Conservation (phyloP, 2,888 invertebrate species). For the Bellardia bayeri region DNA sequence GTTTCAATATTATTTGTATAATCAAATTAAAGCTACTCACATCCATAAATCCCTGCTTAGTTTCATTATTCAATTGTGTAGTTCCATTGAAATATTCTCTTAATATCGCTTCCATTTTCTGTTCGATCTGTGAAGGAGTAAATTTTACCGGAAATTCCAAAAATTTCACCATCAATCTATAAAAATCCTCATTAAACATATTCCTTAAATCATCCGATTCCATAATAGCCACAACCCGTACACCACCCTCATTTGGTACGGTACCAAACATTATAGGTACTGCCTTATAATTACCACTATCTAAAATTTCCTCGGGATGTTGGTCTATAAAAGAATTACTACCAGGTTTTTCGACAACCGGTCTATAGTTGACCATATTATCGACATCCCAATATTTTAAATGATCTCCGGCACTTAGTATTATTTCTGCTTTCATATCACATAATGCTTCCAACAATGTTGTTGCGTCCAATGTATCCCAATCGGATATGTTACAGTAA, state of each 20-base stretch:
- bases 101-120: background rate
- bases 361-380: slow-evolving; percentile 84
- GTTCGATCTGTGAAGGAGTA: background rate
- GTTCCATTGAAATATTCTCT: background rate
- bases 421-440: slow-evolving; percentile 80
- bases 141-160: background rate
- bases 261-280: slow-evolving; percentile 9
- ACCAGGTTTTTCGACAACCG: slow-evolving; percentile 83
- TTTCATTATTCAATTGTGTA: background rate
- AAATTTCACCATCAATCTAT: background rate
- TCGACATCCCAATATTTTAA: slow-evolving; percentile 84
- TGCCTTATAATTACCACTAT: background rate
- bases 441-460: slow-evolving; percentile 83
- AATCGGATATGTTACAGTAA: slow-evolving; percentile 79
- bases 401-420: slow-evolving; percentile 82
- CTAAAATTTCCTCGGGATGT: slow-evolving; percentile 81
- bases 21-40: background rate
- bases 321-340: slow-evolving; percentile 84
- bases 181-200: background rate
- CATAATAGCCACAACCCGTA: background rate
- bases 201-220: background rate
- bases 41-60: background rate
- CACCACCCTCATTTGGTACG: background rate
- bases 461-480: slow-evolving; percentile 77
- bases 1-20: no score